Evolutionary conservation across 2,113 vertebrate genomes (phyloP), one percentile per base, ranked within the genome.

Genomic region (Rhinolophus ferrumequinum): DNA sequence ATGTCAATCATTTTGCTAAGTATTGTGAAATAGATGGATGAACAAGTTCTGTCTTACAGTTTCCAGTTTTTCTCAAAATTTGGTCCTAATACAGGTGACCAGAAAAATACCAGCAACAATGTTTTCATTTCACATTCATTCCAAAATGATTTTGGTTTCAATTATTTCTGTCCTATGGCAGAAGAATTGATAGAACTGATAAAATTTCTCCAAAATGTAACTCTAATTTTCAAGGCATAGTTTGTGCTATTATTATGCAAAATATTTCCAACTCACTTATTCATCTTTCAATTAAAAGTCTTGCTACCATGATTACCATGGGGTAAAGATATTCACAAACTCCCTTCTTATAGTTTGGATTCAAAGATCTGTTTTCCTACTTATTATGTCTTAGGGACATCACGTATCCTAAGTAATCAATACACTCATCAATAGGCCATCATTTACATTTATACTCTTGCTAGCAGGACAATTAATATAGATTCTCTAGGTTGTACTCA

Each of bases 361-460:
- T 26, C 11, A 88, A 73, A 76, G 12, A 38, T 93, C 19, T 79
- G 8, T 90, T 87, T 92, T 87, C 24, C 33, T 75, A 0, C 69
- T 50, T 76, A 79, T 62, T 7, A 56, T 79, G 22, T 54, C 38
- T 96, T 76, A 60, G 12, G 26, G 2, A 54, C 54, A 72, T 70
- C n/a, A 67, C n/a, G 5, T 64, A n/a, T 66, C 38, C 60, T 52
- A 96, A 90, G 77, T 52, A 12, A 66, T 70, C 24, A 93, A 60
- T 64, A 30, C 0, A 72, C 6, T 82, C 2, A 87, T 79, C 47
- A 87, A 22, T 8, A 92, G 15, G 1, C 30, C 70, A 81, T 89
- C 24, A 79, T 62, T 83, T 77, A 83, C 73, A 93, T 64, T 87
- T 96, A 64, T 38, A 87, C 26, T 80, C 14, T 93, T 94, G 26